Conservation (phyloP, 1,140 invertebrate genomes). For the Parapsyche elsis region DNA sequence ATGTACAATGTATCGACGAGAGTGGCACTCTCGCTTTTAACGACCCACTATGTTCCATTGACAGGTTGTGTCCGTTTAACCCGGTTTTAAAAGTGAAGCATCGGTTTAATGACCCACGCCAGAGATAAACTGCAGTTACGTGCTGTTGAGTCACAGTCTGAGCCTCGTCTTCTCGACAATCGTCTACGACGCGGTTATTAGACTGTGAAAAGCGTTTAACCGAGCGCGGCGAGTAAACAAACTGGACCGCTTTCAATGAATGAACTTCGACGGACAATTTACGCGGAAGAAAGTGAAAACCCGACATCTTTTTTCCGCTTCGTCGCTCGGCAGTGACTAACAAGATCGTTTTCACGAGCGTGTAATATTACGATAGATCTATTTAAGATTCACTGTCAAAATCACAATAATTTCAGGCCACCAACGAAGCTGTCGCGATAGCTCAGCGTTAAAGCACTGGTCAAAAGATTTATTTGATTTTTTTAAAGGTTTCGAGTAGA, state of each 20-base stretch:
- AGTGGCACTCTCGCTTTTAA: neutral
- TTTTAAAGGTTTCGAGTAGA: too few species aligned
- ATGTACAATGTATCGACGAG: neutral
- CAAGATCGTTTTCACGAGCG: too few species aligned
- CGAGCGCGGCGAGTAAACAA: neutral
- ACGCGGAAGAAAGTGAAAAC: neutral
- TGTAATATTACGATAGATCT: too few species aligned
- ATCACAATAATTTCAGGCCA: too few species aligned
- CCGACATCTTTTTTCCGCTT: neutral
- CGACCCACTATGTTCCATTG: neutral
- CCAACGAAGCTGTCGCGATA: too few species aligned
- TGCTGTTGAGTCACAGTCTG: too few species aligned
- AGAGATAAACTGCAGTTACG: too few species aligned
- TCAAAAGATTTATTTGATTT: too few species aligned
- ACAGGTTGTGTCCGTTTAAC: constrained; percentile 13
- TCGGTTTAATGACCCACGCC: constrained; percentile 5
- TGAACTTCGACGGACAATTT: neutral
- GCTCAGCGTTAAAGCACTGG: too few species aligned
- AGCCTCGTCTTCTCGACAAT: neutral
- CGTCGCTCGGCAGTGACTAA: neutral
- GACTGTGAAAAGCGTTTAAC: constrained; percentile 3
- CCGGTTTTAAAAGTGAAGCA: constrained; percentile 10
- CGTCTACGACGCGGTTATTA: neutral
- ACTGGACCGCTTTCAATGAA: neutral
- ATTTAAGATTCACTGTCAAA: too few species aligned